Evolutionary conservation across 2,888 invertebrate species (phyloP), one percentile per base, ranked within the genome.

Genomic region (Tipula unca): DNA sequence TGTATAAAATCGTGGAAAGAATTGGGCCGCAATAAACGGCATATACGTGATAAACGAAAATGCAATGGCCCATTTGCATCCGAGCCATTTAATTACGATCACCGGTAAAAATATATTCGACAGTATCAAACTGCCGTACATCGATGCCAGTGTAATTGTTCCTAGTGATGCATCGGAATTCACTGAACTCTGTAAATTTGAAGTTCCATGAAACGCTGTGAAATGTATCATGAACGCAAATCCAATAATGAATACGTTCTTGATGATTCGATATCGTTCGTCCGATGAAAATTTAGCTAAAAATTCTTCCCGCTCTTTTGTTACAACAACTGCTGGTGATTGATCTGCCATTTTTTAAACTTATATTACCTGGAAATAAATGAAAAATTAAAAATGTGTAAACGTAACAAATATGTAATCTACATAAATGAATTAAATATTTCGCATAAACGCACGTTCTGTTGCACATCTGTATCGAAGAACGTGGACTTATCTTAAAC

Each of bases 191-290:
- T 96, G 96, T 69, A 96, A 92, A 90, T 96, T 96, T 85, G 95
- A 95, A 1, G 95, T 94, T 3, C 96, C 96, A 91, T 95, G 96
- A 90, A 97, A 98, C 4, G 98, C 97, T 0, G 97, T 98, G 91
- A 98, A 97, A 88, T 97, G 95, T 88, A 98, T 93, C 94, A 98
- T 95, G 91, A 98, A 98, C 0, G 97, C 97, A 86, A 96, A 91
- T 1, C 97, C 96, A 85, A 98, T 94, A 48, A 97, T 93, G 87
- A 96, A 91, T 82, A 98, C 94, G 90, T 98, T 98, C 88, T 95
- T 95, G 89, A 96, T 93, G 88, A 97, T 97, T 84, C 96, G 32
- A 20, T 36, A 36, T 20, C 84, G 84, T 36, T 84, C 84, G 20
- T 20, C 32, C 1, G 35, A 36, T 36, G 32, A 32, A 39, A 84